Percentiles rank a stretch among this genome's conserved stretches.
Evolutionary conservation across 1,140 invertebrate genomes (phyloP).

Genomic region (Reticulitermes speratus): DNA sequence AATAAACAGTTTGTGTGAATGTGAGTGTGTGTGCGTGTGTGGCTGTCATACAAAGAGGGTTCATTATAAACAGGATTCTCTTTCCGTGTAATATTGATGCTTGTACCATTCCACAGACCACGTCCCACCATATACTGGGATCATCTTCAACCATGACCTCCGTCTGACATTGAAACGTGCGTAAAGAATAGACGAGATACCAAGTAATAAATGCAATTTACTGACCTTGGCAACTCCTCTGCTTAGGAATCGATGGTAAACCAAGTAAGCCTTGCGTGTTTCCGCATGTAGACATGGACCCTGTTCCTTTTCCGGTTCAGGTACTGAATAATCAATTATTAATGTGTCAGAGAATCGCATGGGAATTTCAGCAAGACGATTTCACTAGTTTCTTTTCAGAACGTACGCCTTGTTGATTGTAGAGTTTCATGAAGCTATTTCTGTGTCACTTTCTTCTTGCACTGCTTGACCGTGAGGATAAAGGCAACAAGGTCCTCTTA

Average conservation of each 20-base stretch:
- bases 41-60: background rate
- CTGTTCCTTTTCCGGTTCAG: background rate
- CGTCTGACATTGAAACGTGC: background rate
- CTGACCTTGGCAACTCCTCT: background rate
- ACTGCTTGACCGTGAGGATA: no score
- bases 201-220: background rate
- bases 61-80: background rate
- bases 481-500: no score
- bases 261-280: background rate
- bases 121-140: background rate
- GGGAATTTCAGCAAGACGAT: no score
- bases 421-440: no score
- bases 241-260: background rate
- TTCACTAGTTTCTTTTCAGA: no score
- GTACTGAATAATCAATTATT: background rate
- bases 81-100: background rate
- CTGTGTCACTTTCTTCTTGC: no score
- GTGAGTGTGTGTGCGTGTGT: background rate
- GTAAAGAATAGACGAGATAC: background rate
- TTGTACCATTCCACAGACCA: background rate
- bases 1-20: background rate
- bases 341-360: no score
- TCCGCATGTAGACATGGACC: no score
- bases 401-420: no score
- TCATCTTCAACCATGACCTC: background rate